Evolutionary conservation across 2,113 vertebrate species (phyloP), one percentile per base, ranked within the genome.

Genomic region (Chionis minor): DNA sequence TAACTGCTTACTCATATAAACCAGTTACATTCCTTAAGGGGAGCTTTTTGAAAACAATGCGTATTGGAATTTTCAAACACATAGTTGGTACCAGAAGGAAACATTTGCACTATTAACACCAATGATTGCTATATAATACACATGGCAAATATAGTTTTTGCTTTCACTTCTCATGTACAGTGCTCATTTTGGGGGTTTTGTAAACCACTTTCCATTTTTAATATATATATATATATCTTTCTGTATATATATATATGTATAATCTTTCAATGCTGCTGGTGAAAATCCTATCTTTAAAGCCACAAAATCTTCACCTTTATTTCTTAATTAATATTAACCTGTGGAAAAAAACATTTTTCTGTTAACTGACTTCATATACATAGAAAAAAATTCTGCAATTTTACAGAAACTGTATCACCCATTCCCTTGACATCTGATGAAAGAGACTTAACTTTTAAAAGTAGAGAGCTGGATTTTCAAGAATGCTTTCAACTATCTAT

Each of bases 1-100:
- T 96, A 98, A 98, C 98, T 96, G 98, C 96, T 98, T 97, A 98
- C 95, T 95, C 97, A 94, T 94, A 97, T 97, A 97, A 98, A 98
- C 95, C 98, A 98, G 98, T 98, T 98, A 98, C 97, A 94, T 96
- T 97, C 97, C 97, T 97, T 91, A 97, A 98, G 98, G 97, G 98
- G 98, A 98, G 97, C 98, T 98, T 98, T 98, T 98, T 95, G 96
- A 98, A 98, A 98, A 98, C 98, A 98, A 97, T 98, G 97, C 94
- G 85, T 96, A 96, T 97, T 92, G 89, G 91, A 95, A 97, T 97
- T 96, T 97, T 97, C 97, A 98, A 98, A 98, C 98, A 98, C 97
- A 97, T 85, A 97, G 97, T 96, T 97, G 97, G 97, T 98, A 98
- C 96, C 97, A 98, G 97, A 98, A 98, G 97, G 96, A 98, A 98